Evolutionary conservation across 2,113 vertebrate species (phyloP).

Genomic region (Acanthochromis polyacanthus): DNA sequence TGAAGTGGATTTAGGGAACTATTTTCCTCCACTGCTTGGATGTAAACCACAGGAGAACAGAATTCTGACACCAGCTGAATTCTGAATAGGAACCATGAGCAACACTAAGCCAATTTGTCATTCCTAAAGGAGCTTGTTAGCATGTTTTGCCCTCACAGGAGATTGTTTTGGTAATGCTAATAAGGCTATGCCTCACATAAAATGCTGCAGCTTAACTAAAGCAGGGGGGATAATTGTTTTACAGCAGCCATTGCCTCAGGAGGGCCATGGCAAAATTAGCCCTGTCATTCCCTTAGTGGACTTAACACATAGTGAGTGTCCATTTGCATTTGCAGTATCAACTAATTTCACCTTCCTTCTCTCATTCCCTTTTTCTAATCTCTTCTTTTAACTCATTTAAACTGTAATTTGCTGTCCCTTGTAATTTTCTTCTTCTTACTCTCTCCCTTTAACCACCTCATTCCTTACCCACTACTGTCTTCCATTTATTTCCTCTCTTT

Average conservation of each 20-base stretch:
- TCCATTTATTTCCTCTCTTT: neutral
- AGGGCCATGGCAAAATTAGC: constrained; percentile 18
- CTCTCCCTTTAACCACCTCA: neutral
- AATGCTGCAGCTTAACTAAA: constrained; percentile 21
- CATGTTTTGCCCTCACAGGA: constrained; percentile 32
- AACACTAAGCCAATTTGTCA: constrained; percentile 29
- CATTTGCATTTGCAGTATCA: constrained; percentile 16
- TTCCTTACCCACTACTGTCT: rapidly evolving
- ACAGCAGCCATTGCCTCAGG: constrained; percentile 6
- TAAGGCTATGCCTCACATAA: constrained; percentile 28
- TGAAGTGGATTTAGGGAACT: neutral
- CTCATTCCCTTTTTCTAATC: neutral
- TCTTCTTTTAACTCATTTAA: neutral
- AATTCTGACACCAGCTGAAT: constrained; percentile 15
- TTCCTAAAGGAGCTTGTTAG: constrained; percentile 46
- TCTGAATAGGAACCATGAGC: constrained; percentile 18
- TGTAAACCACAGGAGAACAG: neutral
- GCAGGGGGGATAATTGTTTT: constrained; percentile 17
- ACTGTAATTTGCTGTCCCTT: neutral
- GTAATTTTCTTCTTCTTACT: neutral
- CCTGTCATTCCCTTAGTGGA: neutral
- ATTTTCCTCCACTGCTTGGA: constrained; percentile 7
- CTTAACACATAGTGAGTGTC: neutral
- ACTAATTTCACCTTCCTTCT: constrained; percentile 9
- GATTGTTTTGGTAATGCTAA: constrained; percentile 21